These are phyloP conservation scores for Himalopsyche kuldschensis DNA, from an alignment of 2,888 invertebrate species.

Conservation along the genomic window DNA sequence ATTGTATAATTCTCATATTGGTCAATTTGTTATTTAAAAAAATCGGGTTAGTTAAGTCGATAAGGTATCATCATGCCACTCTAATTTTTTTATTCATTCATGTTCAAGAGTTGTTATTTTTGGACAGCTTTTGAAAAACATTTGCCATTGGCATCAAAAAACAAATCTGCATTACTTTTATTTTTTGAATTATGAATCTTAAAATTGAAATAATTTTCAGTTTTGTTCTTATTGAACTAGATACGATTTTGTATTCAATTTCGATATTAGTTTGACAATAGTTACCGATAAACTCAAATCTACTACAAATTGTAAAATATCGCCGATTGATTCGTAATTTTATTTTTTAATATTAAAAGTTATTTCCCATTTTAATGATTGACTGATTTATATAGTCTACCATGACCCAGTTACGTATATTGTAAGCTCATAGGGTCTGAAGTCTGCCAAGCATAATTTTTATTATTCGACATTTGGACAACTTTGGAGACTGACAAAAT, in stretches of 20 bases:
- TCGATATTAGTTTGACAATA: neutral
- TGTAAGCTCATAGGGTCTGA: neutral
- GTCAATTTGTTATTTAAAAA: neutral
- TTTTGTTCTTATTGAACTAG: neutral
- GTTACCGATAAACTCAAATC: neutral
- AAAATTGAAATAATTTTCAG: no score
- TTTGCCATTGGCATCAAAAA: neutral
- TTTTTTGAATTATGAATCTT: neutral
- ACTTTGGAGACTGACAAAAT: slow-evolving; percentile 13
- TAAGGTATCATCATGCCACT: neutral
- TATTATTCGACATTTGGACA: neutral
- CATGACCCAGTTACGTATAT: neutral
- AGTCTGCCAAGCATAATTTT: neutral
- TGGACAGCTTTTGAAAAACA: neutral
- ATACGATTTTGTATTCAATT: neutral
- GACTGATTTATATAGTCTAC: neutral
- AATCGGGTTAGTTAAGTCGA: neutral
- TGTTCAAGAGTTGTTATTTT: neutral
- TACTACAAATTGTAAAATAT: neutral
- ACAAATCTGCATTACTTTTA: neutral
- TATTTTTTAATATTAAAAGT: neutral
- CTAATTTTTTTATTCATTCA: neutral
- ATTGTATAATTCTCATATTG: neutral
- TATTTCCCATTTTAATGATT: neutral
- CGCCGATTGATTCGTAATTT: neutral